Conservation (phyloP, 1,140 invertebrate genomes). For the Trichogramma pretiosum region DNA sequence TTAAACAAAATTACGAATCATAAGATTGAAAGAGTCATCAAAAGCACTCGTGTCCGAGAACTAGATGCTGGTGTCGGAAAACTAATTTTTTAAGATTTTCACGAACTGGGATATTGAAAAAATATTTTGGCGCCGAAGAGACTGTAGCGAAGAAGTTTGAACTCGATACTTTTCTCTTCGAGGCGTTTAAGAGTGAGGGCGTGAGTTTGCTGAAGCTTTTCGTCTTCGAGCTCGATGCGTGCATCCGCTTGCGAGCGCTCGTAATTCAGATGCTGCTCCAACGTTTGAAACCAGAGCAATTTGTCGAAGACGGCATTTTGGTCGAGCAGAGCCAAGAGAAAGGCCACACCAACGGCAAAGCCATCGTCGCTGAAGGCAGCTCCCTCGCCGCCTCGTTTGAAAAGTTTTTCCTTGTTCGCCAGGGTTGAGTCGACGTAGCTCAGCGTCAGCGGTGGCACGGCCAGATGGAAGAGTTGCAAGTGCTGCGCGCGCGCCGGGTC, state of each 20-base stretch:
- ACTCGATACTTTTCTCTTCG: conserved; percentile 78
- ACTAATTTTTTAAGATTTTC: conserved; percentile 1
- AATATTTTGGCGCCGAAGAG: conserved; percentile 90
- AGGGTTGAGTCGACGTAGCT: conserved; percentile 94
- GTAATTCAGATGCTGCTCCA: conserved; percentile 60
- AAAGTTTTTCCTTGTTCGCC: conserved; percentile 85
- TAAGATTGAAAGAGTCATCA: too few relatives aligned
- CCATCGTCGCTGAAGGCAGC: conserved; percentile 96
- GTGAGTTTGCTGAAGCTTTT: conserved; percentile 87
- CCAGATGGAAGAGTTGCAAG: conserved; percentile 87
- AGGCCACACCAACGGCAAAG: conserved; percentile 87
- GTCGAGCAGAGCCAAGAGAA: conserved; percentile 61
- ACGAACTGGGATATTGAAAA: conserved; percentile 54
- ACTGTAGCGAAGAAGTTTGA: conserved; percentile 82
- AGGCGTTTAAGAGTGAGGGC: conserved; percentile 84
- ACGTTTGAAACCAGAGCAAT: conserved; percentile 92
- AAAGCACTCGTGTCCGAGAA: too few relatives aligned
- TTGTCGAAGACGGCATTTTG: conserved; percentile 79
- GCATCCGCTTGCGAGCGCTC: conserved; percentile 35
- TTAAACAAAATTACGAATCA: conserved; percentile 18
- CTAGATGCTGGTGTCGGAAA: conserved; percentile 6
- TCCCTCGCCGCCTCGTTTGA: conserved; percentile 75
- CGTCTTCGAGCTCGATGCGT: conserved; percentile 51
- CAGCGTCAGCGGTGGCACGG: conserved; percentile 86
- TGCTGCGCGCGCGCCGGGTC: conserved; percentile 76